A percentile compares a stretch with the other conserved stretches of the same genome.
Conservation (phyloP, 2,797 vertebrate species). For the Pseudotriccus pelzelni region DNA sequence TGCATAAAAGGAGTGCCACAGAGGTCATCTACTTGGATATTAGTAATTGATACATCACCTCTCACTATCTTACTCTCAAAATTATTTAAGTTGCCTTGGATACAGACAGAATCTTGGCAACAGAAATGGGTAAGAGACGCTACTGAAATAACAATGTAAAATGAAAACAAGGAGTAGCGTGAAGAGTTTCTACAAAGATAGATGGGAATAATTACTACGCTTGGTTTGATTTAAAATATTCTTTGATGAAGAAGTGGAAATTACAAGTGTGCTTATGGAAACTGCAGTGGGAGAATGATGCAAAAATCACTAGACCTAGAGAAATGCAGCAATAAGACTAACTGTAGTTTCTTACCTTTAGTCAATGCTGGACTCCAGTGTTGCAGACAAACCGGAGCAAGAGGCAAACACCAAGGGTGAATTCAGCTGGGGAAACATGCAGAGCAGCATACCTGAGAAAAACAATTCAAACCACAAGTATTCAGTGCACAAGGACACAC, state of each 20-base stretch:
- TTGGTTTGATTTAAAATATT: not conserved
- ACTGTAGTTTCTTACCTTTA: not conserved
- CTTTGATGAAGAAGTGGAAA: not conserved
- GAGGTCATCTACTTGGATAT: slow-evolving; percentile 12
- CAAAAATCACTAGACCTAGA: not conserved
- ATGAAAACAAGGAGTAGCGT: slow-evolving; percentile 9
- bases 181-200: not conserved
- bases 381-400: not conserved
- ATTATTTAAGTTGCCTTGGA: slow-evolving; percentile 48
- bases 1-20: not conserved
- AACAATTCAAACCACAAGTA: slow-evolving; percentile 28
- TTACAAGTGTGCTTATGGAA: not conserved
- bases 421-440: slow-evolving; percentile 4
- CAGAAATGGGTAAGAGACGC: not conserved
- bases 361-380: not conserved
- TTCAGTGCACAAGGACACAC: not conserved
- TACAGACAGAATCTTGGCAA: slow-evolving; percentile 47
- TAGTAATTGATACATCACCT: slow-evolving; percentile 24
- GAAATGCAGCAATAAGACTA: not conserved
- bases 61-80: not conserved
- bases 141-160: slow-evolving; percentile 21
- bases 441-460: slow-evolving; percentile 1
- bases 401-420: not conserved
- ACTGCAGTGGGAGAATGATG: not conserved
- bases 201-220: not conserved